phyloP scores from a whole-genome alignment of 2,113 vertebrate species.

The Entosphenus tridentatus region DNA sequence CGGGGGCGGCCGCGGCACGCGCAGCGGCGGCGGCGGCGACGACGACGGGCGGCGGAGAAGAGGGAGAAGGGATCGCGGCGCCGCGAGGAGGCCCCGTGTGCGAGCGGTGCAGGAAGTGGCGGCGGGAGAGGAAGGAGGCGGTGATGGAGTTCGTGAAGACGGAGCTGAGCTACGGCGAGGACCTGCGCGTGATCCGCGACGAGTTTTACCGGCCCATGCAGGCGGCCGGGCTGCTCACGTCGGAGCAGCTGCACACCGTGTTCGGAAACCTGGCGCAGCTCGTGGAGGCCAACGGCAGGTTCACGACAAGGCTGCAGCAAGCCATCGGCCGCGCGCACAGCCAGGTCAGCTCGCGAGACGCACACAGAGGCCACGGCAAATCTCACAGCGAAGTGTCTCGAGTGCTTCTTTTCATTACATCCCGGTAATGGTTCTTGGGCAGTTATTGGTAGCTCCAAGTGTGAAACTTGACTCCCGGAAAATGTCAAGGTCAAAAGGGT shows the following conservation, averaged over 20 bases:
- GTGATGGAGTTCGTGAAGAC: conserved; percentile 68
- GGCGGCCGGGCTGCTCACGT: conserved; percentile 38
- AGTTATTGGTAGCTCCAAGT: too few relatives aligned
- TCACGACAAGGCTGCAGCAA: conserved; percentile 53
- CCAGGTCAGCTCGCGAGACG: conserved; percentile 24
- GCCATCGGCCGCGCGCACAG: conserved; percentile 52
- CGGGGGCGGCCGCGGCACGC: conserved; percentile 17
- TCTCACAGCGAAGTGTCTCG: too few relatives aligned
- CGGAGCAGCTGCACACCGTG: conserved; percentile 45
- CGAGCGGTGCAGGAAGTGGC: conserved; percentile 39
- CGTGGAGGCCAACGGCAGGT: conserved; percentile 50
- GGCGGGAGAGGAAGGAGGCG: conserved; percentile 56
- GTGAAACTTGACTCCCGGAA: too few relatives aligned
- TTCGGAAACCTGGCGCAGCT: conserved; percentile 63
- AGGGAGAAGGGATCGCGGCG: too few relatives aligned
- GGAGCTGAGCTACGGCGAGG: conserved; percentile 51
- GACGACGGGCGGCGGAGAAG: conserved; percentile 13
- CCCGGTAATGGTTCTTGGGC: too few relatives aligned
- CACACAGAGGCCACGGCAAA: too few relatives aligned
- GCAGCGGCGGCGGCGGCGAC: conserved; percentile 16
- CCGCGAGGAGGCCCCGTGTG: conserved; percentile 22
- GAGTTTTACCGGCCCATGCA: conserved; percentile 67
- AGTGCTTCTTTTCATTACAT: too few relatives aligned
- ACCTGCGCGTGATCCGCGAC: conserved; percentile 54
- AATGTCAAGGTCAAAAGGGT: too few relatives aligned